phyloP scores from a whole-genome alignment of 2,888 invertebrate species.

The Synanthedon myopaeformis region DNA sequence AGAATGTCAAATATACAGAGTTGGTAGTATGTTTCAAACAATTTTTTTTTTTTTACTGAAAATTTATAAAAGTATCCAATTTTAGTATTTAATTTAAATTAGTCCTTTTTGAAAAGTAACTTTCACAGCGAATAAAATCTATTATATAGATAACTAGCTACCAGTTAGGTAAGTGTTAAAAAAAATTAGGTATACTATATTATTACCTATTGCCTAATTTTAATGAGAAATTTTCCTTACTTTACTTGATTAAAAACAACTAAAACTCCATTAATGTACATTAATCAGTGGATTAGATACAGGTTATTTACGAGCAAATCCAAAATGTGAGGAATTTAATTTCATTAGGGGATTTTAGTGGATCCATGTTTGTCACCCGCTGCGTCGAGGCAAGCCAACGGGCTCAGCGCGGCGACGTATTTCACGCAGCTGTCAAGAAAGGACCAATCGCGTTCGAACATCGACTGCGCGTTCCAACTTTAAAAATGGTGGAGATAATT shows the following conservation, averaged over 20 bases:
- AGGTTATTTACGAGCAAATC: slow-evolving; percentile 65
- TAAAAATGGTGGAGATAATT: slow-evolving; percentile 69
- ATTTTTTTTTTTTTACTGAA: too few species aligned
- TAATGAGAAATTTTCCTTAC: slow-evolving; percentile 7
- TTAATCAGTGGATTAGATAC: slow-evolving; percentile 68
- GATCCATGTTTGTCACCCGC: slow-evolving; percentile 66
- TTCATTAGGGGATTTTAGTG: slow-evolving; percentile 67
- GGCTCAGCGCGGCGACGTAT: slow-evolving; percentile 32
- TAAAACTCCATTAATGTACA: slow-evolving; percentile 41
- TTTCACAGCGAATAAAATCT: too few species aligned
- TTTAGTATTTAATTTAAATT: too few species aligned
- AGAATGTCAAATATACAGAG: too few species aligned
- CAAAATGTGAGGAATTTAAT: slow-evolving; percentile 69
- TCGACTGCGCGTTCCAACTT: slow-evolving; percentile 44
- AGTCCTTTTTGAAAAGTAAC: too few species aligned
- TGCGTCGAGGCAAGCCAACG: slow-evolving; percentile 42
- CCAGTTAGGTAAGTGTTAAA: too few species aligned
- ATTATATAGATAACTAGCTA: too few species aligned
- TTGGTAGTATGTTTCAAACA: too few species aligned
- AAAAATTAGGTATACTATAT: too few species aligned
- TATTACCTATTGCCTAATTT: too few species aligned
- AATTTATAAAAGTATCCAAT: too few species aligned
- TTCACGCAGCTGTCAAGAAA: slow-evolving; percentile 62
- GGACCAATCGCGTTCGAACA: slow-evolving; percentile 48
- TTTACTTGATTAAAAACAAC: slow-evolving; percentile 24